Evolutionary conservation across 2,113 vertebrate species (phyloP).

Genomic region (Turdus rufiventris): DNA sequence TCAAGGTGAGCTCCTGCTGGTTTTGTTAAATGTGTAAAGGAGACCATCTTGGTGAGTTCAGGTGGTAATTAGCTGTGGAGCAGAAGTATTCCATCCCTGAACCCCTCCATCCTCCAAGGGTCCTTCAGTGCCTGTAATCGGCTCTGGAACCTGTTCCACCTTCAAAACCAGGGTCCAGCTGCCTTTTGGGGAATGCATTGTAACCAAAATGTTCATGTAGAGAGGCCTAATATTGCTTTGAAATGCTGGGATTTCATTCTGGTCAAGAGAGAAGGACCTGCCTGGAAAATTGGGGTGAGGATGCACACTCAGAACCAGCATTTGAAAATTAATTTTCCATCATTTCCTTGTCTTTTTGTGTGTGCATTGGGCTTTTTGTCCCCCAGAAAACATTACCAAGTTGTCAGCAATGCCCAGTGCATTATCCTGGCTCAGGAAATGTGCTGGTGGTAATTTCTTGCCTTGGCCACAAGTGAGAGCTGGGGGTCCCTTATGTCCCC

Average conservation of each 20-base stretch:
- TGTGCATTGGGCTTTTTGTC: background rate
- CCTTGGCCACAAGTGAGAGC: background rate
- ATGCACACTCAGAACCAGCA: accelerated
- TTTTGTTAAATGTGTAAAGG: slow-evolving; percentile 48
- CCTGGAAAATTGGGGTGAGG: background rate
- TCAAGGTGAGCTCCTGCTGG: slow-evolving; percentile 57
- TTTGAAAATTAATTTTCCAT: background rate
- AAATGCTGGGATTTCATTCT: background rate
- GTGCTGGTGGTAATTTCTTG: background rate
- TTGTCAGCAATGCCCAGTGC: background rate
- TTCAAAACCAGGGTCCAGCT: background rate
- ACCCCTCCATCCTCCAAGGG: background rate
- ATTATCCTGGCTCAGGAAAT: background rate
- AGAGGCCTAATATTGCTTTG: background rate
- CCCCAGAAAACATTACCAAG: background rate
- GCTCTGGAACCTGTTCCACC: background rate
- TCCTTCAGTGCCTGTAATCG: background rate
- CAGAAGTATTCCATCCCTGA: background rate
- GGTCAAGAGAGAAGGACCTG: background rate
- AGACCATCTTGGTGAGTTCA: background rate
- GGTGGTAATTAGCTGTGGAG: slow-evolving; percentile 50
- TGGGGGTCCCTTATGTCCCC: background rate
- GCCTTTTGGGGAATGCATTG: background rate
- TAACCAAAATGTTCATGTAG: background rate
- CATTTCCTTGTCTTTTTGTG: background rate